Base-by-base conservation (phyloP, 2,113 vertebrate genomes). In the Plecturocebus donacophilus region DNA sequence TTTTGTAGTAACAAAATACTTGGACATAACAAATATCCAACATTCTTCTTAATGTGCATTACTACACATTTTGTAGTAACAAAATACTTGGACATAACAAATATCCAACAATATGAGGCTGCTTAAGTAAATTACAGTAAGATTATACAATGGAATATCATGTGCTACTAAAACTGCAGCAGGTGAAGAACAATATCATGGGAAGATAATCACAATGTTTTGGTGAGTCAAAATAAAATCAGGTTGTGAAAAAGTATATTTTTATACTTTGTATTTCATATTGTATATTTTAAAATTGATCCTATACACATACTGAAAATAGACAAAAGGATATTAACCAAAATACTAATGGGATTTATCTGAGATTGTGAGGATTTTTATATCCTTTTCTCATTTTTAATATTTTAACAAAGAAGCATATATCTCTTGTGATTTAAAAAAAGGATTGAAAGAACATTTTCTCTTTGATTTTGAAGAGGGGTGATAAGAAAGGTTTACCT, bases 201-300 rank as follows among this genome's bases (percentile, higher is more conserved):
- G 13, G 19, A 56, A 77, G n/a, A 54, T 85, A 40, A 90, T 19
- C 13, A 32, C 16, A 11, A 1, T 25, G n/a, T 81, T 87, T 77
- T 47, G 56, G 3, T 95, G 42, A 82, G 25, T 70, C 45, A 90
- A 93, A 95, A 71, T 35, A 84, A 94, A 79, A 71, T 38, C 23
- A 83, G 2, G 10, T 47, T 75, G 21, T 23, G 66, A 47, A 64
- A 52, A 13, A 9, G 32, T 9, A 12, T 32, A 75, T 64, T 77
- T 94, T 93, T 58, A 83, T 54, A 73, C 16, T 90, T 96, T 38
- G 32, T 73, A 17, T 3, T 25, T 45, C 20, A 82, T 45, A 47
- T 47, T 73, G 35, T 27, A 52, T 83, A 71, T 80, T 95, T 88
- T 89, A 25, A 77, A 95, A n/a, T 95, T 35, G 86, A 61, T 96